Conservation (phyloP, 2,113 vertebrate species). For the Austrofundulus limnaeus region DNA sequence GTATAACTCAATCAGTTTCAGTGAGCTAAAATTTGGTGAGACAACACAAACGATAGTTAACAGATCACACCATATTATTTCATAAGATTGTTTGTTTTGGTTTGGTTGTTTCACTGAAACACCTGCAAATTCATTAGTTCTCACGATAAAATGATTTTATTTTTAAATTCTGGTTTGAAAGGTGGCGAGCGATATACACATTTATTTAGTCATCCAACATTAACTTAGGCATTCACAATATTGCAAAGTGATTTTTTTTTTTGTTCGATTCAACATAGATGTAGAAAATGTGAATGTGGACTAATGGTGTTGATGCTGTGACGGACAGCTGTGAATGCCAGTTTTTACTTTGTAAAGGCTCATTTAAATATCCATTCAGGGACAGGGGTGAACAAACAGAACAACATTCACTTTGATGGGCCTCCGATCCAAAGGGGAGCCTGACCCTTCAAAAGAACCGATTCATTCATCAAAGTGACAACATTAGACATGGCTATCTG, state of each 20-base stretch:
- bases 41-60: too few relatives aligned
- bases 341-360: slow-evolving; percentile 40
- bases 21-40: too few relatives aligned
- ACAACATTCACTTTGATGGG: slow-evolving; percentile 66
- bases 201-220: neutral
- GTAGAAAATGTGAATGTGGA: neutral
- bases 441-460: slow-evolving; percentile 67
- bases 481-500: slow-evolving; percentile 78
- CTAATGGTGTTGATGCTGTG: slow-evolving; percentile 16
- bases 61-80: too few relatives aligned
- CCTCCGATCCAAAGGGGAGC: slow-evolving; percentile 68
- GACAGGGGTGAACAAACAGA: slow-evolving; percentile 43
- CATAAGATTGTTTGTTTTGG: too few relatives aligned
- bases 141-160: too few relatives aligned
- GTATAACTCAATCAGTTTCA: too few relatives aligned
- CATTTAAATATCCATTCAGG: slow-evolving; percentile 58
- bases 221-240: neutral
- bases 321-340: slow-evolving; percentile 18
- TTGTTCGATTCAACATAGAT: too few relatives aligned
- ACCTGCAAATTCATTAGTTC: too few relatives aligned
- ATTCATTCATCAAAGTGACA: slow-evolving; percentile 75
- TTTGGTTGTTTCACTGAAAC: too few relatives aligned
- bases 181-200: too few relatives aligned
- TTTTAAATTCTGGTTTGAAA: too few relatives aligned
- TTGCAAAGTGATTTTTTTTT: neutral